A percentile compares a stretch with the other conserved stretches of the same genome.
These are phyloP conservation scores for Albula goreensis DNA, from an alignment of 2,113 vertebrate species.

Conservation along the genomic window DNA sequence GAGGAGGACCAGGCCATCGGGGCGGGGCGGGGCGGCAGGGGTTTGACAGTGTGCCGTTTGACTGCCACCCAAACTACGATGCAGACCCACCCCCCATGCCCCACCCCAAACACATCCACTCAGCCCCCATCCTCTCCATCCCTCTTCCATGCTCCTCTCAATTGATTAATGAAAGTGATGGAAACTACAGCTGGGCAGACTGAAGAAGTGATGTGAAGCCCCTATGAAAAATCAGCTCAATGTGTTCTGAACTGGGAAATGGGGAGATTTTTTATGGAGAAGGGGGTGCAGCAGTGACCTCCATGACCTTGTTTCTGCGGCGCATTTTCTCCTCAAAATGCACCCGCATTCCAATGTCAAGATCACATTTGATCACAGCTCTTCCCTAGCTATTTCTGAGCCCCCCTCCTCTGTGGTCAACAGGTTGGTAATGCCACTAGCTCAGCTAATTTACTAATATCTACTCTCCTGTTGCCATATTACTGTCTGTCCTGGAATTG, in stretches of 20 bases:
- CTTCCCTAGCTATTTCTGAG: not conserved
- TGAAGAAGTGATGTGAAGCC: not conserved
- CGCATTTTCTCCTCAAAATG: slow-evolving; percentile 1
- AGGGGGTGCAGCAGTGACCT: not conserved
- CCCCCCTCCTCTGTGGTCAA: slow-evolving; percentile 53
- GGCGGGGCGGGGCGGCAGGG: not conserved
- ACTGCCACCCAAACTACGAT: not conserved
- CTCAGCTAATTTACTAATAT: slow-evolving; percentile 47
- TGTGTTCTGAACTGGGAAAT: not conserved
- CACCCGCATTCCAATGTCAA: slow-evolving; percentile 1
- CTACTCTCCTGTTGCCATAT: slow-evolving; percentile 44
- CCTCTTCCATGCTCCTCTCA: not conserved
- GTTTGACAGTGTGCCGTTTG: not conserved
- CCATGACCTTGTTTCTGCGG: slow-evolving; percentile 15
- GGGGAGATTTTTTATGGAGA: not conserved
- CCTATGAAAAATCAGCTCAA: not conserved
- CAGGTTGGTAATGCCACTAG: slow-evolving; percentile 47
- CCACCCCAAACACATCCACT: not conserved
- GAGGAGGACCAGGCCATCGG: slow-evolving; percentile 12
- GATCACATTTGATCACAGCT: slow-evolving; percentile 5
- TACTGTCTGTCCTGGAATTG: slow-evolving; percentile 50
- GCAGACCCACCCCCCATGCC: not conserved
- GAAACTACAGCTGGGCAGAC: slow-evolving; percentile 14
- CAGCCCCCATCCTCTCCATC: not conserved
- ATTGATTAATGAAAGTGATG: slow-evolving; percentile 19